phyloP scores from a whole-genome alignment of 1,140 invertebrate species.

The Gonioctena quinquepunctata region DNA sequence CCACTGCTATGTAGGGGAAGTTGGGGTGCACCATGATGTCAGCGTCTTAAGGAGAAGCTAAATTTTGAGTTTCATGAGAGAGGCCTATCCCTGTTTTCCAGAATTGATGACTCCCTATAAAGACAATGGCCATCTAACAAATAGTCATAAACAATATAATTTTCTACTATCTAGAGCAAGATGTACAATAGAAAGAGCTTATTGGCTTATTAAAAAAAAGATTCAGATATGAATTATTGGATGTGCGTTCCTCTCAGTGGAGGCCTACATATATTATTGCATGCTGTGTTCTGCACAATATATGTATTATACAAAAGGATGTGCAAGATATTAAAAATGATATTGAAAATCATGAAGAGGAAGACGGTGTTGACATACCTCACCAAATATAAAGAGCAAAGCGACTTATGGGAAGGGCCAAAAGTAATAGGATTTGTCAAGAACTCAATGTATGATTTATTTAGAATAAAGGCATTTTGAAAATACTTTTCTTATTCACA shows the following conservation, averaged over 20 bases:
- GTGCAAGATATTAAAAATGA: not conserved
- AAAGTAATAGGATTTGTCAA: not conserved
- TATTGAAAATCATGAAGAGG: not conserved
- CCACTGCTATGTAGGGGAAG: not conserved
- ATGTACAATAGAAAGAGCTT: constrained; percentile 15
- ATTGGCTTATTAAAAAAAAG: constrained; percentile 9
- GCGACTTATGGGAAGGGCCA: not conserved
- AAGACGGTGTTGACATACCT: not conserved
- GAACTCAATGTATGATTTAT: not conserved
- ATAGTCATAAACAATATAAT: constrained; percentile 7
- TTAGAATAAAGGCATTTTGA: not conserved
- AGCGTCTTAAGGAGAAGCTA: not conserved
- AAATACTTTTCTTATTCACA: not conserved
- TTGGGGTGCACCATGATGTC: not conserved
- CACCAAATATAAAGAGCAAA: not conserved
- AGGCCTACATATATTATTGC: constrained; percentile 12
- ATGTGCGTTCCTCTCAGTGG: constrained; percentile 6
- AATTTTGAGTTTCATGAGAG: not conserved
- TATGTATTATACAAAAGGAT: constrained; percentile 15
- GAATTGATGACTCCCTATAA: not conserved
- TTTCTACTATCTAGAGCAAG: not conserved
- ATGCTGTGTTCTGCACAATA: constrained; percentile 18
- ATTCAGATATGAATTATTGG: constrained; percentile 15
- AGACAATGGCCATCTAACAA: constrained; percentile 13
- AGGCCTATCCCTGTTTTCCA: not conserved